Percentiles rank a stretch among this genome's conserved stretches.
These are phyloP conservation scores for Ferdinandea cuprea DNA, from an alignment of 2,888 invertebrate species.

Conservation along the genomic window DNA sequence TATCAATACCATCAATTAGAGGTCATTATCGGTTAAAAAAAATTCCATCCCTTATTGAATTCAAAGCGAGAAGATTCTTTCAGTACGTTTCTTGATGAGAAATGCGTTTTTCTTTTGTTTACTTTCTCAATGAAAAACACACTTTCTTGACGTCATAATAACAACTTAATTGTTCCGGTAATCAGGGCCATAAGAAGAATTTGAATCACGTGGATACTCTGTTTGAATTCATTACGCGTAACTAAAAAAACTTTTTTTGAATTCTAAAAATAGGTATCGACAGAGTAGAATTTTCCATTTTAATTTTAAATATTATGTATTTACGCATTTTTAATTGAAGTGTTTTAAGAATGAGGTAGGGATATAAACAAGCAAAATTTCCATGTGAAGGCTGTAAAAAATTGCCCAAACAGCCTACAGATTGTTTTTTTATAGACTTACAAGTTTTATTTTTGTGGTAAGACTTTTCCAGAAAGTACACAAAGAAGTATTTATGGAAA, in stretches of 20 bases:
- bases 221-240: conserved; percentile 20
- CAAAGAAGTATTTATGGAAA: no score
- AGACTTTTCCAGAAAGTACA: no score
- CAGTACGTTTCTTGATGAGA: neutral
- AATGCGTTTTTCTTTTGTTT: neutral
- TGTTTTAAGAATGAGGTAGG: neutral
- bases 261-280: conserved; percentile 30
- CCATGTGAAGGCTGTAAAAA: no score
- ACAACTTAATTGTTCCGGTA: conserved; percentile 33
- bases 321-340: conserved; percentile 8
- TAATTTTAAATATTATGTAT: conserved; percentile 30
- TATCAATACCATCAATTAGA: neutral
- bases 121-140: neutral
- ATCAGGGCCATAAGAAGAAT: conserved; percentile 29
- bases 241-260: conserved; percentile 1
- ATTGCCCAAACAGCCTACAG: no score
- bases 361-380: neutral
- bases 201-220: conserved; percentile 23
- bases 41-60: conserved; percentile 11
- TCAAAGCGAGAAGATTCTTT: no score
- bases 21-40: conserved; percentile 14
- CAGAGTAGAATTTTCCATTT: conserved; percentile 20
- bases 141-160: conserved; percentile 40
- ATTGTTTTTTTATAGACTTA: no score
- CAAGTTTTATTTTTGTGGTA: no score